Conservation (phyloP, 1,140 invertebrate species). For the Tetraneura akinire region DNA sequence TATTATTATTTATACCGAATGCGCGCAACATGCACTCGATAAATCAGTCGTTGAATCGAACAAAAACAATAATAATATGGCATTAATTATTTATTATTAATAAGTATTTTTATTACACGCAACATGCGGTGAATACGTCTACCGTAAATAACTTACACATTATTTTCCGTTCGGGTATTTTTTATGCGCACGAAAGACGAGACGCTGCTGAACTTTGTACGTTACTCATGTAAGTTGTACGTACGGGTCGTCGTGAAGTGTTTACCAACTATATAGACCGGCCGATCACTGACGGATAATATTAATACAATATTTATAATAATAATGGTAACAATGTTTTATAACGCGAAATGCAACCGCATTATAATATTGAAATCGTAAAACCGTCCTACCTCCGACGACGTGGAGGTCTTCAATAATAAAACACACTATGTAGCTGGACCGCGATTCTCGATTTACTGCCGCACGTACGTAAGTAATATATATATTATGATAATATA, state of each 20-base stretch:
- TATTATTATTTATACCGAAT: too few species aligned
- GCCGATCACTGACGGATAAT: background rate
- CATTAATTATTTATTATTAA: too few species aligned
- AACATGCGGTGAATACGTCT: background rate
- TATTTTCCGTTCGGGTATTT: background rate
- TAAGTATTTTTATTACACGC: too few species aligned
- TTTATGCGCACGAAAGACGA: background rate
- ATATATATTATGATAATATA: too few species aligned
- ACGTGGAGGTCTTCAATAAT: background rate
- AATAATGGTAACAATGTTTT: background rate
- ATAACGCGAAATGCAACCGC: too few species aligned
- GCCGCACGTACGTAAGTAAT: background rate
- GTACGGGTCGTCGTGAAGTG: background rate
- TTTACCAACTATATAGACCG: background rate
- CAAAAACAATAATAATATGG: too few species aligned
- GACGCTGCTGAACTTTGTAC: conserved; percentile 16
- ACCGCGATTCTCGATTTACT: conserved; percentile 16
- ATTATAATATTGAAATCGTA: background rate
- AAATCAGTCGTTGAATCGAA: too few species aligned
- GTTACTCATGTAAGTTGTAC: background rate
- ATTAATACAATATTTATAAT: background rate
- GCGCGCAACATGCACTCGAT: too few species aligned
- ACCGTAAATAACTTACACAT: conserved; percentile 38
- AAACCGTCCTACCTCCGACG: background rate
- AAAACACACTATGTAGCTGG: background rate